phyloP scores from a whole-genome alignment of 1,140 invertebrate genomes.

The Megathymus violae region DNA sequence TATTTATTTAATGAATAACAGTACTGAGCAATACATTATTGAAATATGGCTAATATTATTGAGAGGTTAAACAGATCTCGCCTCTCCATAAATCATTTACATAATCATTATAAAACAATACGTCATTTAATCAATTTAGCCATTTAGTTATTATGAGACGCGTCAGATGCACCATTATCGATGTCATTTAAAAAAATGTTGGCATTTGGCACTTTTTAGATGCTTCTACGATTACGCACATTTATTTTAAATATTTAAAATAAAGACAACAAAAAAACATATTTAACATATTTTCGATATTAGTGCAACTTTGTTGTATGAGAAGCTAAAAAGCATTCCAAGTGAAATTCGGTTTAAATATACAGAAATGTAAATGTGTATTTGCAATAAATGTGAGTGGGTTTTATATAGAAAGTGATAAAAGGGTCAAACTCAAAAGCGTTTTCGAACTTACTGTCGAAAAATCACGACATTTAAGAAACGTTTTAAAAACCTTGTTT shows the following conservation, averaged over 20 bases:
- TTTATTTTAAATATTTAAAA: no score
- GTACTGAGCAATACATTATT: no score
- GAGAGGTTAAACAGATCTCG: neutral
- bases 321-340: slow-evolving; percentile 64
- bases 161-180: slow-evolving; percentile 28
- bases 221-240: no score
- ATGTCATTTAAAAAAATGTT: no score
- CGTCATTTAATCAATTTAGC: slow-evolving; percentile 14
- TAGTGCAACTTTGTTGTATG: slow-evolving; percentile 43
- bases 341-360: slow-evolving; percentile 27
- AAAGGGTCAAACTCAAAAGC: no score
- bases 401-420: no score
- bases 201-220: no score
- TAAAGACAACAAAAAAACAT: neutral
- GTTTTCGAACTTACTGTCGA: no score
- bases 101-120: neutral
- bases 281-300: slow-evolving; percentile 18
- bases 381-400: neutral
- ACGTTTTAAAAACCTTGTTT: no score
- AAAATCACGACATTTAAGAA: no score
- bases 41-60: neutral
- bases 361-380: slow-evolving; percentile 19
- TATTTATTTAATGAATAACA: no score
- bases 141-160: slow-evolving; percentile 8
- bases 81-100: neutral